These are phyloP conservation scores for Electrona antarctica DNA, from an alignment of 2,113 vertebrate genomes.

Conservation along the genomic window DNA sequence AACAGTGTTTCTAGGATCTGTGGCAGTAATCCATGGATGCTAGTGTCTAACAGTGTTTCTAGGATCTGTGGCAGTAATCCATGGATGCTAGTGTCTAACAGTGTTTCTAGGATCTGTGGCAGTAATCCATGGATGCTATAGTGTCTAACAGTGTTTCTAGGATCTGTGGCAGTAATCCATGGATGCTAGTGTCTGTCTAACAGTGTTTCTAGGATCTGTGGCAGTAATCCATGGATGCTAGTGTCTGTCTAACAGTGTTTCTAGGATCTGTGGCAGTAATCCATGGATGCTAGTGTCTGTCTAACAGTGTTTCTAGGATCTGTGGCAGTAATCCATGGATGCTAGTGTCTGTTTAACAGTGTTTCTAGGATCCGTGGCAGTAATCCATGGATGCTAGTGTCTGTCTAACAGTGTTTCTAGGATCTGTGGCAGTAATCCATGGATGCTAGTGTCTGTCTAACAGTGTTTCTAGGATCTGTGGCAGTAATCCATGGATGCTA, in stretches of 20 bases:
- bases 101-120: conserved; percentile 45
- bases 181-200: no score
- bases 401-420: no score
- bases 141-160: no score
- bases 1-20: conserved; percentile 66
- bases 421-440: conserved; percentile 31
- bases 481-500: conserved; percentile 18
- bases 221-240: conserved; percentile 18
- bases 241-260: no score
- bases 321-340: conserved; percentile 15
- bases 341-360: no score
- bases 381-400: conserved; percentile 19
- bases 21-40: conserved; percentile 16
- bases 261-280: conserved; percentile 41
- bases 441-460: no score
- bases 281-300: no score
- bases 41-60: no score
- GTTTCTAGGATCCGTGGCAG: conserved; percentile 43
- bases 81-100: no score
- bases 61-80: conserved; percentile 35
- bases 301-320: conserved; percentile 58
- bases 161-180: conserved; percentile 31
- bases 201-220: conserved; percentile 48
- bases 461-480: conserved; percentile 48
- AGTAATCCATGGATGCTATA: conserved; percentile 16